Conservation (phyloP, 2,797 vertebrate species). For the Protosalanx chinensis region DNA sequence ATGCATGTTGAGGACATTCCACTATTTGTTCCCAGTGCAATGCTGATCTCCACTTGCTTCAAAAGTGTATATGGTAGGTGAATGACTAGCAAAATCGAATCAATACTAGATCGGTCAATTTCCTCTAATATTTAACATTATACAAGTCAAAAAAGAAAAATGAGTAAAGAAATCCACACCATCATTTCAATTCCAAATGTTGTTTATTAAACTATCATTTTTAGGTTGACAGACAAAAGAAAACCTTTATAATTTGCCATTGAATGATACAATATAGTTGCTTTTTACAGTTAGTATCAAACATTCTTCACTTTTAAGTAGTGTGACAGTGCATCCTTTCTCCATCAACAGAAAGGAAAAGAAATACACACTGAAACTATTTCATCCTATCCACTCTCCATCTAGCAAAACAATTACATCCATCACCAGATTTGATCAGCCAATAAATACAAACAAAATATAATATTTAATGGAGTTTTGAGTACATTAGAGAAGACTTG, state of each 20-base stretch:
- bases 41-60: too few relatives aligned
- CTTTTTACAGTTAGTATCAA: constrained; percentile 50
- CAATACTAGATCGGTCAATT: too few relatives aligned
- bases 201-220: constrained; percentile 62
- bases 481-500: not conserved
- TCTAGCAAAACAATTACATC: not conserved
- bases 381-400: not conserved
- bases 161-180: not conserved
- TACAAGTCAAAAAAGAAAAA: not conserved
- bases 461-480: not conserved
- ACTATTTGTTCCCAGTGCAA: too few relatives aligned
- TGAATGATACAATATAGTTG: constrained; percentile 34
- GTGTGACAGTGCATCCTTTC: constrained; percentile 27
- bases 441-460: not conserved
- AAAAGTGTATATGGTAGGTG: too few relatives aligned
- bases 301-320: constrained; percentile 49
- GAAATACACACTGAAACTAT: not conserved
- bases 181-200: constrained; percentile 50
- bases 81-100: too few relatives aligned
- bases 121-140: not conserved
- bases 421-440: not conserved
- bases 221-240: constrained; percentile 50
- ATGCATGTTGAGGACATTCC: not conserved
- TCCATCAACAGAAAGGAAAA: not conserved
- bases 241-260: constrained; percentile 24